Evolutionary conservation across 1,140 invertebrate genomes (phyloP), one percentile per base, ranked within the genome.

Genomic region (Ostrea denselamellosa): DNA sequence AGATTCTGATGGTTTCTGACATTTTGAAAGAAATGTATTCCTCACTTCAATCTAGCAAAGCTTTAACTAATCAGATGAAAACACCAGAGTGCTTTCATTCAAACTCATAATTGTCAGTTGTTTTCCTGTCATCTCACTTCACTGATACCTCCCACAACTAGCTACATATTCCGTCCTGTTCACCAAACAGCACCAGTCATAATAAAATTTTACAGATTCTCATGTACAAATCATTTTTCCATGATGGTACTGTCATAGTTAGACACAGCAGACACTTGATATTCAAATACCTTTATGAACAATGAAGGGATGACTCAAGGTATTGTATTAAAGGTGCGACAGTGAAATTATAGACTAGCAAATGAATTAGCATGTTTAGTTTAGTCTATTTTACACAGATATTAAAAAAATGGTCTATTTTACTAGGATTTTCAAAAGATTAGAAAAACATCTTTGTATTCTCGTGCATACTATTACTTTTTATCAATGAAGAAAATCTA

Each of bases 21-120:
- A 77, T 77, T 34, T 77, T 77, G 68, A 77, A 44, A 77, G 68
- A 34, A 77, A 77, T 77, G 34, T 34, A 77, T 77, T 77, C 25
- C 68, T 34, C 68, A 77, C 28, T 28, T 77, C 25, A 77, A 34
- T 77, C 68, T 28, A 28, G 10, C 28, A 25, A 77, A 77, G 68
- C 28, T 12, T 28, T 22, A 77, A 77, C 25, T 8, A 25, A 77
- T 77, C 25, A 77, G 25, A 77, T 14, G 68, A 77, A 77, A 77
- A 77, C 68, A 77, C 14, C 68, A 34, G 68, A 34, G 22, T 28
- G 68, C 68, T 77, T 77, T 77, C 28, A 77, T 25, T 77, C 28
- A 77, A 77, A 34, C 68, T 77, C 68, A 34, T 77, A 77, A 77
- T 77, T 77, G 68, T 77, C 68, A 77, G 14, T 10, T 34, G 25